Conservation (phyloP, 2,113 vertebrate species). For the Chaetodon trifascialis region DNA sequence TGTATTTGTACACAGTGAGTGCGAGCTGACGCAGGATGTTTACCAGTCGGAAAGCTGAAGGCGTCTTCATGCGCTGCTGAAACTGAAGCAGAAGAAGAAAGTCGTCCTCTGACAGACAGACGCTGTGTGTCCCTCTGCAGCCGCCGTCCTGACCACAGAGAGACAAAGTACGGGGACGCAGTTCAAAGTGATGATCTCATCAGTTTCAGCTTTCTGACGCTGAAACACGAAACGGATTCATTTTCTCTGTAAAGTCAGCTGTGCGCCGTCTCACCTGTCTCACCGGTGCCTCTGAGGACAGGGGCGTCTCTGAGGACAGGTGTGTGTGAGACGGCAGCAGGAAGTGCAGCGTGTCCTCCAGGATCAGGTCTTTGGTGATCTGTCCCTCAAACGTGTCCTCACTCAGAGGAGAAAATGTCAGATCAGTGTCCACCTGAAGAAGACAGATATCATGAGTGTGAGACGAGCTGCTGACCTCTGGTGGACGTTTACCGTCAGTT, state of each 20-base stretch:
- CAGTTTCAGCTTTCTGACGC: too few relatives aligned
- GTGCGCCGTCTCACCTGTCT: conserved; percentile 9
- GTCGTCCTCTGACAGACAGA: conserved; percentile 86
- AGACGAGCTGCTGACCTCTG: conserved; percentile 62
- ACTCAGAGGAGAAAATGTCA: conserved; percentile 83
- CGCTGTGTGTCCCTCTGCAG: conserved; percentile 77
- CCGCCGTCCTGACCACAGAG: conserved; percentile 78
- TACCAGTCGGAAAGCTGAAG: conserved; percentile 91
- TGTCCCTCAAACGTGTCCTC: conserved; percentile 84
- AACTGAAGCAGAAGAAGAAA: conserved; percentile 87
- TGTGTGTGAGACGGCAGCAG: conserved; percentile 81
- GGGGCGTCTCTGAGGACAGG: conserved; percentile 24
- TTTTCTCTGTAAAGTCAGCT: too few relatives aligned
- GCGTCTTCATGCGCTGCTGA: conserved; percentile 84
- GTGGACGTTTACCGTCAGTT: conserved; percentile 19
- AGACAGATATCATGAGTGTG: neutral
- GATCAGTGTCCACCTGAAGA: conserved; percentile 87
- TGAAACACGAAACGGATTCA: too few relatives aligned
- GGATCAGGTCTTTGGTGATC: conserved; percentile 87
- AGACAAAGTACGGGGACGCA: neutral
- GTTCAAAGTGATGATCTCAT: too few relatives aligned
- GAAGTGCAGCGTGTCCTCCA: conserved; percentile 91
- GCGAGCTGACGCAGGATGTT: neutral
- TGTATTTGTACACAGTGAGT: too few relatives aligned
- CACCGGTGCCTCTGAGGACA: neutral